phyloP scores from a whole-genome alignment of 2,888 invertebrate species.

The Calliphora vomitoria region DNA sequence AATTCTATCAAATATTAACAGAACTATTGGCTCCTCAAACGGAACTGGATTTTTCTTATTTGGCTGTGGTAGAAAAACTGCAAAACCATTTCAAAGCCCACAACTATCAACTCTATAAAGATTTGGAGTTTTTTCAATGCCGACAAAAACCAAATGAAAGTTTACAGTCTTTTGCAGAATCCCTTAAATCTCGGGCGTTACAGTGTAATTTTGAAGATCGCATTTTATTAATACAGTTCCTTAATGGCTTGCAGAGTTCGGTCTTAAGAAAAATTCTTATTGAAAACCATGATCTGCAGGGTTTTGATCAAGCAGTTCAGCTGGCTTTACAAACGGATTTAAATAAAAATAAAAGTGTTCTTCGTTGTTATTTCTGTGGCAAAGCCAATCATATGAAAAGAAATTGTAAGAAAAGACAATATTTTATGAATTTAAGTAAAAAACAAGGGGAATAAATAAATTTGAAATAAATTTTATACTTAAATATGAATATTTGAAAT shows the following conservation, averaged over 20 bases:
- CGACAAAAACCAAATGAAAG: conserved; percentile 22
- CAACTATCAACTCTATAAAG: conserved; percentile 8
- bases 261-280: conserved; percentile 11
- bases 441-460: not conserved
- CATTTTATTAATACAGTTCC: conserved; percentile 46
- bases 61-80: conserved; percentile 19
- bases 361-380: conserved; percentile 45
- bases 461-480: not conserved
- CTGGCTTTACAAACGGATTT: conserved; percentile 21
- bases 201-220: conserved; percentile 38
- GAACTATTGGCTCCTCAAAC: conserved; percentile 19
- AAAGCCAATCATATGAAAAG: conserved; percentile 46
- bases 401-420: conserved; percentile 48
- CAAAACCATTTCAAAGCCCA: not conserved
- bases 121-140: conserved; percentile 47
- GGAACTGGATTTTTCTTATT: conserved; percentile 32
- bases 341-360: not conserved
- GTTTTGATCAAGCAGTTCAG: conserved; percentile 32
- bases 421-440: not conserved
- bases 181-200: conserved; percentile 4
- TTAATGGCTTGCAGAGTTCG: conserved; percentile 22
- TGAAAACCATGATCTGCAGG: conserved; percentile 8
- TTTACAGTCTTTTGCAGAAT: conserved; percentile 11
- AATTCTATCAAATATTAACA: conserved; percentile 52
- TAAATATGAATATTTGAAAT: not conserved